Percentiles rank a stretch among this genome's conserved stretches.
Conservation (phyloP, 2,888 invertebrate species). For the Drosophila peninsularis region DNA sequence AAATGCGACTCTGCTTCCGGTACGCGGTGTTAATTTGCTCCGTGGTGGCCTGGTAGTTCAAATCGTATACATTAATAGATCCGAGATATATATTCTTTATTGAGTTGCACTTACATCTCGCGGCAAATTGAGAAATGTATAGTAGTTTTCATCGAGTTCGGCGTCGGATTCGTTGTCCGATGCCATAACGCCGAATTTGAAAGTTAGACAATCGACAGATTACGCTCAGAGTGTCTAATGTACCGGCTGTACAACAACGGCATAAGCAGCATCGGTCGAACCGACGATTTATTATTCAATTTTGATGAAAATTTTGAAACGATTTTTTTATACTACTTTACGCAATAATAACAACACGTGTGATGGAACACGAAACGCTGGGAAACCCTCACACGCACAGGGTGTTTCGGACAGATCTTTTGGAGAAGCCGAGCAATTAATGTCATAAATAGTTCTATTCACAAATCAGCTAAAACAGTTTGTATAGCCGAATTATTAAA, state of each 20-base stretch:
- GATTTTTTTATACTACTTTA: constrained; percentile 59
- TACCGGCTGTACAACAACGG: constrained; percentile 25
- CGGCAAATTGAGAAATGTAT: constrained; percentile 93
- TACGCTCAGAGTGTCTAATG: constrained; percentile 30
- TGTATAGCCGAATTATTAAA: constrained; percentile 31
- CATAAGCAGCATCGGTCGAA: constrained; percentile 43
- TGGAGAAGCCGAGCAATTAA: constrained; percentile 24
- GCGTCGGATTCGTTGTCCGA: constrained; percentile 88
- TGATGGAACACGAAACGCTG: constrained; percentile 60
- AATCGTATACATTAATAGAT: neutral
- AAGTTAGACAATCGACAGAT: constrained; percentile 36
- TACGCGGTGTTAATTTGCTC: constrained; percentile 98
- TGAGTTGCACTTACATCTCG: constrained; percentile 89
- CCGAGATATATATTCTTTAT: neutral
- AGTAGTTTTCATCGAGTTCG: constrained; percentile 92
- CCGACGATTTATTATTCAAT: constrained; percentile 60
- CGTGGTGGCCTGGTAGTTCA: constrained; percentile 89
- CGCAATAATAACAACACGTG: constrained; percentile 77
- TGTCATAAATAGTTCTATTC: constrained; percentile 20
- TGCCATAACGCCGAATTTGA: constrained; percentile 60
- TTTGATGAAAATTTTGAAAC: constrained; percentile 69
- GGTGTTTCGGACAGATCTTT: constrained; percentile 28
- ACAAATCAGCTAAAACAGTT: constrained; percentile 27
- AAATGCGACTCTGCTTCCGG: constrained; percentile 94
- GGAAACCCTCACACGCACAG: constrained; percentile 40